Conservation (phyloP, 2,797 vertebrate species). For the Hozukius guyotensis region DNA sequence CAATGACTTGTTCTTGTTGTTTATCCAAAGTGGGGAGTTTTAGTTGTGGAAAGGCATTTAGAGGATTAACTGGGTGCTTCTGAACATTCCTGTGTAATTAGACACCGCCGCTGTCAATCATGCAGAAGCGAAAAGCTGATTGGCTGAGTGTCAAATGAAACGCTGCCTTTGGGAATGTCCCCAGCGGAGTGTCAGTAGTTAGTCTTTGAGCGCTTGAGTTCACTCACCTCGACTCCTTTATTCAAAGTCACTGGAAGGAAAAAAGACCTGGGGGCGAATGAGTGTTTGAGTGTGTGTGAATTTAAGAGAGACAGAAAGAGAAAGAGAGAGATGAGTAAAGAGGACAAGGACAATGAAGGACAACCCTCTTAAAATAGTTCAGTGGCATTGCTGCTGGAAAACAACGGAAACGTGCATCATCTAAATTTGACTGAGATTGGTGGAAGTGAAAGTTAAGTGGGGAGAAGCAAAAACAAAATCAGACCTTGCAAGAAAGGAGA, state of each 20-base stretch:
- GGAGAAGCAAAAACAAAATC: slow-evolving; percentile 17
- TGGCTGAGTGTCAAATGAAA: slow-evolving; percentile 70
- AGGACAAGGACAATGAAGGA: slow-evolving; percentile 37
- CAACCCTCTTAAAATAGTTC: slow-evolving; percentile 33
- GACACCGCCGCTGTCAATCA: slow-evolving; percentile 78
- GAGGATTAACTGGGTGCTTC: slow-evolving; percentile 79
- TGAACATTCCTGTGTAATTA: slow-evolving; percentile 86
- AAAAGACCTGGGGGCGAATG: slow-evolving; percentile 48
- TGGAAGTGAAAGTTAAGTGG: neutral
- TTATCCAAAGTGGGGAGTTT: slow-evolving; percentile 73
- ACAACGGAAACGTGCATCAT: slow-evolving; percentile 9
- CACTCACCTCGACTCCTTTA: slow-evolving; percentile 65
- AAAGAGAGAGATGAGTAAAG: slow-evolving; percentile 3
- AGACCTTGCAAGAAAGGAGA: neutral
- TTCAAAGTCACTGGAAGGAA: slow-evolving; percentile 63
- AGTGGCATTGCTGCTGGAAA: neutral
- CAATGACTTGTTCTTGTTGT: slow-evolving; percentile 66
- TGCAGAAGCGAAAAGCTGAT: slow-evolving; percentile 75
- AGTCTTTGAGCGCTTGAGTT: slow-evolving; percentile 59
- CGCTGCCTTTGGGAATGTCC: slow-evolving; percentile 70
- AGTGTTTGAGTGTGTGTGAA: slow-evolving; percentile 43
- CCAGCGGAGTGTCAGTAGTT: slow-evolving; percentile 65
- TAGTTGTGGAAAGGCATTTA: slow-evolving; percentile 75
- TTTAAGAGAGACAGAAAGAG: slow-evolving; percentile 11
- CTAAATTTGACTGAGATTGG: slow-evolving; percentile 2